These are phyloP conservation scores for Argyresthia albistria DNA, from an alignment of 2,888 invertebrate species.

Conservation along the genomic window DNA sequence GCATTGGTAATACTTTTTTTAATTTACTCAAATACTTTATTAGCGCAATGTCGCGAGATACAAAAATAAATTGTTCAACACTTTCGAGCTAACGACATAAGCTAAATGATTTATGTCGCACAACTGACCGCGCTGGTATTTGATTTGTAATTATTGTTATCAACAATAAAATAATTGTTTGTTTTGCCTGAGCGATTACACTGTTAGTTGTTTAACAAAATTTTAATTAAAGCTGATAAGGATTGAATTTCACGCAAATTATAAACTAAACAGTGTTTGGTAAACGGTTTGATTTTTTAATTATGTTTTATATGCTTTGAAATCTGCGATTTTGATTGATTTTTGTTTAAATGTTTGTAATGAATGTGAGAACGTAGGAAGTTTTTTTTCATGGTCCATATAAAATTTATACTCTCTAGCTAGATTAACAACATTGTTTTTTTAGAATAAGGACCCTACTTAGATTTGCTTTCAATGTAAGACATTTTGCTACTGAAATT, in stretches of 20 bases:
- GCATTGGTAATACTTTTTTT: conserved; percentile 45
- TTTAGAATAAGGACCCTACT: not conserved
- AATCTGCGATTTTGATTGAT: conserved; percentile 11
- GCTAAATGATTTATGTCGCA: conserved; percentile 14
- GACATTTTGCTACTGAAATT: too few relatives aligned
- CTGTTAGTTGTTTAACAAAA: conserved; percentile 38
- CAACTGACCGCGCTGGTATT: not conserved
- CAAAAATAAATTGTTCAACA: conserved; percentile 31
- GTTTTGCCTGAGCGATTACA: conserved; percentile 15
- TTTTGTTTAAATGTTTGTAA: conserved; percentile 18
- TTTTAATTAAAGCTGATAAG: conserved; percentile 56
- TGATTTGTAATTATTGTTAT: conserved; percentile 33
- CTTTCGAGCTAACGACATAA: conserved; percentile 35
- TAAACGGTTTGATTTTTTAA: conserved; percentile 68
- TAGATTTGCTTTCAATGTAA: too few relatives aligned
- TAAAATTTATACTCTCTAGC: not conserved
- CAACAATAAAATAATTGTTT: conserved; percentile 39
- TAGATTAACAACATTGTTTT: not conserved
- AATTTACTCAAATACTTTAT: conserved; percentile 73
- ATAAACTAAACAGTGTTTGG: conserved; percentile 64
- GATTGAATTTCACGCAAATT: conserved; percentile 63
- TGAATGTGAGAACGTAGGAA: not conserved
- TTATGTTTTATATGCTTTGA: conserved; percentile 26
- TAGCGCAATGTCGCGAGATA: conserved; percentile 58
- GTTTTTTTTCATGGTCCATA: not conserved